These are phyloP conservation scores for Lochmaea capreae DNA, from an alignment of 2,888 invertebrate genomes.

Conservation along the genomic window DNA sequence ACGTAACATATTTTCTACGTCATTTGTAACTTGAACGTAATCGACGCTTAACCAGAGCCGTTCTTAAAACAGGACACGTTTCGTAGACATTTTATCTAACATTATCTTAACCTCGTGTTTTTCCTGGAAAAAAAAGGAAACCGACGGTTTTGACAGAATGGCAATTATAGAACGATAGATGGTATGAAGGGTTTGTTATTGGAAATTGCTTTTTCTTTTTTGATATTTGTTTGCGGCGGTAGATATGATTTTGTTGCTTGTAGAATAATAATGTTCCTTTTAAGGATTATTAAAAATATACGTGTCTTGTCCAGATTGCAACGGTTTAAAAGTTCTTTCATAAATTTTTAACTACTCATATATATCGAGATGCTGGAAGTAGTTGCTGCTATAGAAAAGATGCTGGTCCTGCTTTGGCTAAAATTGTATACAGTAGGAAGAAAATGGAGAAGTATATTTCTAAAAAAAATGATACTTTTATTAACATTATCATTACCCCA, in stretches of 20 bases:
- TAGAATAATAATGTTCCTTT: background rate
- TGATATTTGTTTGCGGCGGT: background rate
- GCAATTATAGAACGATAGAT: conserved; percentile 41
- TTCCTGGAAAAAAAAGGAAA: conserved; percentile 1
- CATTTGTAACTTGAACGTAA: conserved; percentile 46
- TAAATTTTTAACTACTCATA: too few relatives aligned
- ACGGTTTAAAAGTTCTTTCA: too few relatives aligned
- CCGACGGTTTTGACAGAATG: conserved; percentile 32
- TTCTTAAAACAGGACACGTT: conserved; percentile 45
- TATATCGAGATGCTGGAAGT: too few relatives aligned
- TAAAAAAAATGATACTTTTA: too few relatives aligned
- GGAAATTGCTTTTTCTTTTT: background rate
- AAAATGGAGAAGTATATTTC: too few relatives aligned
- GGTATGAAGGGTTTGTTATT: background rate
- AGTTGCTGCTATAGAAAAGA: too few relatives aligned
- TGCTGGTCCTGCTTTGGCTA: too few relatives aligned
- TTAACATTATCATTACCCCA: too few relatives aligned
- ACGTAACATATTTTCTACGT: conserved; percentile 48
- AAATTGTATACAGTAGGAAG: too few relatives aligned
- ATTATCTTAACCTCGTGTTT: conserved; percentile 35
- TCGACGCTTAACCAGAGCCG: conserved; percentile 44
- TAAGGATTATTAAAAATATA: too few relatives aligned
- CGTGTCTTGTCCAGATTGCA: too few relatives aligned
- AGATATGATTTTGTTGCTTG: background rate
- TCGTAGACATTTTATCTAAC: conserved; percentile 43